phyloP scores from a whole-genome alignment of 2,113 vertebrate species.

The Lutjanus erythropterus region DNA sequence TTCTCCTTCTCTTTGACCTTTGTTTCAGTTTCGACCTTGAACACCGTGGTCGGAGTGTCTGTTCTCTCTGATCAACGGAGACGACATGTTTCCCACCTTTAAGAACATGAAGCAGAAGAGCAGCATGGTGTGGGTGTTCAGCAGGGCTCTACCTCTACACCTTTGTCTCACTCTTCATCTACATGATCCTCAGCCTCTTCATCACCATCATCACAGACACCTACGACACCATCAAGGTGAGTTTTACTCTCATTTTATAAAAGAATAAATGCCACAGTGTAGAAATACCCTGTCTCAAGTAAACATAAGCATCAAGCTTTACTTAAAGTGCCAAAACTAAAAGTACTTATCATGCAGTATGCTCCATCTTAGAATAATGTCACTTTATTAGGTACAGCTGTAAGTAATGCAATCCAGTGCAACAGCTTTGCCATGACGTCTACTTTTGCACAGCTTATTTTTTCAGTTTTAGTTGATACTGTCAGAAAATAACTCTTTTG shows the following conservation, averaged over 20 bases:
- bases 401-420: too few relatives aligned
- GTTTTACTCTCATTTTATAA: neutral
- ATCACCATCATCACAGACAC: slow-evolving; percentile 97
- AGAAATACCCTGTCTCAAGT: too few relatives aligned
- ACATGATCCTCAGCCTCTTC: slow-evolving; percentile 99
- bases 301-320: too few relatives aligned
- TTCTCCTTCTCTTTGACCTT: neutral
- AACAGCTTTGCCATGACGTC: too few relatives aligned
- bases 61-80: slow-evolving; percentile 96
- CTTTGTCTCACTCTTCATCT: slow-evolving; percentile 96
- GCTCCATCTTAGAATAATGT: neutral
- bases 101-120: slow-evolving; percentile 94
- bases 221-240: slow-evolving; percentile 96
- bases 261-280: neutral
- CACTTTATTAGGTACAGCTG: too few relatives aligned
- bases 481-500: too few relatives aligned
- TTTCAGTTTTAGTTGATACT: too few relatives aligned
- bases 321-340: neutral
- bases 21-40: slow-evolving; percentile 92
- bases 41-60: slow-evolving; percentile 93
- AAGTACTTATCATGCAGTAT: neutral
- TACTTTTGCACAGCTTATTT: too few relatives aligned
- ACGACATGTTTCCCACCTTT: slow-evolving; percentile 97
- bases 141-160: slow-evolving; percentile 94
- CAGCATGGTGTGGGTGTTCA: slow-evolving; percentile 94